Base-by-base conservation (phyloP, 1,140 invertebrate species). In the Grapholita molesta region DNA sequence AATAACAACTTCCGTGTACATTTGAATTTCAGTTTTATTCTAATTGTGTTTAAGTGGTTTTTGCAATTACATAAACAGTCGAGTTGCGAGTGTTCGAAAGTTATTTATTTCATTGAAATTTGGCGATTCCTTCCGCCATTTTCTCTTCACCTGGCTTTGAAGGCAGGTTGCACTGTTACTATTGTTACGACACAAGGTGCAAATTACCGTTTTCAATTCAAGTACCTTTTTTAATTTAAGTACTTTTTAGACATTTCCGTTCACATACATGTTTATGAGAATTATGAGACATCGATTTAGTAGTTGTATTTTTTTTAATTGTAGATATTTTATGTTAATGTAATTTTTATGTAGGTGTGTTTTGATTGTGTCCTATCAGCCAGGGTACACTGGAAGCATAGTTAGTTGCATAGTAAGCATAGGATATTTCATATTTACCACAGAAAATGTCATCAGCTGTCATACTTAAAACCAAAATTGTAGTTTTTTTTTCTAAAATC, bases 21-120 rank as follows among this genome's bases (percentile, higher is more conserved):
- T 76, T 79, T 73, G 75, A 74, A 79, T 21, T 48, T 21, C 15
- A 21, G 21, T 21, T 9, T 7, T 21, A 48, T 48, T 48, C 7
- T 21, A 48, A 48, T 48, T 21, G 6, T 7, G 6, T 8, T 4
- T 0, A 48, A 8, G 18, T 48, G 18, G 42, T 48, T 48, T 48
- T 21, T 48, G 1, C 18, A 48, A 2, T 21, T 0, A 0, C 6
- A 18, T 48, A 21, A 48, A 18, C 21, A 8, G 8, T 6, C 7
- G 18, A 38, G 35, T n/a, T 48, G 18, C 18, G 42, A 18, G 42
- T 21, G 18, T 8, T 48, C 35, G 42, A 48, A 48, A 48, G 42
- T 48, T 48, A 5, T 48, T 48, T 48, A 7, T 48, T 48, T 21
- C n/a, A 15, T 42, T 42, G n/a, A 18, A 48, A 48, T 48, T 48